Conservation (phyloP, 2,888 invertebrate genomes). For the Agonopterix subpropinquella region DNA sequence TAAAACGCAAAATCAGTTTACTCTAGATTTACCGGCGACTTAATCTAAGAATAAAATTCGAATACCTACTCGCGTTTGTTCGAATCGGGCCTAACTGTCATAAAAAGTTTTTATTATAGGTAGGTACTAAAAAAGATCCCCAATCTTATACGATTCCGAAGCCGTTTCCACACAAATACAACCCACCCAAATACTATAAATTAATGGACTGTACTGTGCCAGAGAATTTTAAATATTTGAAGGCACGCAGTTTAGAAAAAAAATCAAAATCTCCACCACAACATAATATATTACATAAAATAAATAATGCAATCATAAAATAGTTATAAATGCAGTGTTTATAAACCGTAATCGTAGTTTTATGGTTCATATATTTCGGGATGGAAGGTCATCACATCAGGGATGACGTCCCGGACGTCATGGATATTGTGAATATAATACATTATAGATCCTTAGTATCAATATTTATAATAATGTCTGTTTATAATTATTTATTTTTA, state of each 20-base stretch:
- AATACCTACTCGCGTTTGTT: too few relatives aligned
- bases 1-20: too few relatives aligned
- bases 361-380: slow-evolving; percentile 61
- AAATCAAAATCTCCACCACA: slow-evolving; percentile 62
- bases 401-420: slow-evolving; percentile 12
- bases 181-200: slow-evolving; percentile 59
- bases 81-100: too few relatives aligned
- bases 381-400: slow-evolving; percentile 37
- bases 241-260: slow-evolving; percentile 67
- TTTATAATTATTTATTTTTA: too few relatives aligned
- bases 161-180: slow-evolving; percentile 33
- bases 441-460: too few relatives aligned
- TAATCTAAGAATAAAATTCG: too few relatives aligned
- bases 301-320: slow-evolving; percentile 75
- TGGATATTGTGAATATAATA: background rate
- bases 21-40: too few relatives aligned
- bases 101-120: too few relatives aligned
- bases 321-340: slow-evolving; percentile 74
- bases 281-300: slow-evolving; percentile 73
- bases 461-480: too few relatives aligned
- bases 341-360: slow-evolving; percentile 70
- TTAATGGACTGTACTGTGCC: slow-evolving; percentile 69
- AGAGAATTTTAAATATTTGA: slow-evolving; percentile 75
- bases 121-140: too few relatives aligned
- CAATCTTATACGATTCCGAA: slow-evolving; percentile 9